phyloP scores from a whole-genome alignment of 2,797 vertebrate genomes.

The Dendrocincla fuliginosa region DNA sequence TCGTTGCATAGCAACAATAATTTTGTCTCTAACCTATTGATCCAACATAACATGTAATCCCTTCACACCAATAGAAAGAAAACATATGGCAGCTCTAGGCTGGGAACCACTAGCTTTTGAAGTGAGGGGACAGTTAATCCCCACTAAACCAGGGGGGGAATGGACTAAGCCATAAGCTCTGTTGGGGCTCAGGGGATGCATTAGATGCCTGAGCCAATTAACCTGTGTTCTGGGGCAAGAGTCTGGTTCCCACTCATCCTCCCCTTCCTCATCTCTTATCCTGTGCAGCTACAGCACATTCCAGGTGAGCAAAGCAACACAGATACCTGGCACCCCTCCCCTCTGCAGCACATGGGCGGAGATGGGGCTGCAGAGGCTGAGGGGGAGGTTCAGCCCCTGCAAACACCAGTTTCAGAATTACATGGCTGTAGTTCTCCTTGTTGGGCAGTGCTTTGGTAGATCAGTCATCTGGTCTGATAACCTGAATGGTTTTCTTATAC shows the following conservation, averaged over 20 bases:
- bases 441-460: neutral
- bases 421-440: neutral
- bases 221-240: neutral
- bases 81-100: neutral
- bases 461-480: neutral
- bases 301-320: neutral
- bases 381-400: neutral
- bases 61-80: neutral
- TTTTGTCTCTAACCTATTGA: neutral
- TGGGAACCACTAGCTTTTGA: neutral
- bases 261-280: neutral
- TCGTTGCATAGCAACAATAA: neutral
- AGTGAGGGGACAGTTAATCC: neutral
- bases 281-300: neutral
- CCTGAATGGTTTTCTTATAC: neutral
- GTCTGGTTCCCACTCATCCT: neutral
- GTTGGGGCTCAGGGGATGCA: neutral
- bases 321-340: neutral
- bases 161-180: neutral
- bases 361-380: neutral
- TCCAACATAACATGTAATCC: neutral
- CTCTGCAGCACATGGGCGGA: neutral
- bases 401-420: neutral
- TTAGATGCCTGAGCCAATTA: neutral
- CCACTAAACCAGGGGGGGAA: neutral